phyloP scores from a whole-genome alignment of 1,140 invertebrate species.

The Caenorhabditis tropicalis region DNA sequence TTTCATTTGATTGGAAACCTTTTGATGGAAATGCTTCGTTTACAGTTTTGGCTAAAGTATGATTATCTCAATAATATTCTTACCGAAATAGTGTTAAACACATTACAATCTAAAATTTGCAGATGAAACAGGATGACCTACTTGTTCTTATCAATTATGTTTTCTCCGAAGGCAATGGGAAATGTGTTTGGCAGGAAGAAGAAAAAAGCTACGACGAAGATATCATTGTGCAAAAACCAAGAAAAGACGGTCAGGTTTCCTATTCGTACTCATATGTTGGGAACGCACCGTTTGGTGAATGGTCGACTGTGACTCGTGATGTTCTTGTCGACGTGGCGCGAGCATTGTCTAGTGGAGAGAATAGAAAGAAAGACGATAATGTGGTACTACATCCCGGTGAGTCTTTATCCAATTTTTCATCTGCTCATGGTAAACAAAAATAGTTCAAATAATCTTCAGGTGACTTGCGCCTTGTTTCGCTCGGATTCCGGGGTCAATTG shows the following conservation, averaged over 20 bases:
- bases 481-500: slow-evolving; percentile 81
- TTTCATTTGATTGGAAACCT: slow-evolving; percentile 59
- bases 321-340: slow-evolving; percentile 90
- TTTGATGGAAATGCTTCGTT: slow-evolving; percentile 50
- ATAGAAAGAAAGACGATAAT: slow-evolving; percentile 51
- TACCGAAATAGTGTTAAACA: too few species aligned
- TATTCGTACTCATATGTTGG: slow-evolving; percentile 26
- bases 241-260: not conserved
- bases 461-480: slow-evolving; percentile 78
- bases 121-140: slow-evolving; percentile 7
- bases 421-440: not conserved
- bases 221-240: slow-evolving; percentile 6
- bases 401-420: too few species aligned
- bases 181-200: slow-evolving; percentile 60
- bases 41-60: slow-evolving; percentile 53
- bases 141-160: slow-evolving; percentile 11
- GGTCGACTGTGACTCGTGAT: slow-evolving; percentile 87
- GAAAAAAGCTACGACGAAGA: slow-evolving; percentile 17
- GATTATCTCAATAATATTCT: not conserved
- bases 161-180: slow-evolving; percentile 24
- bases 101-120: not conserved
- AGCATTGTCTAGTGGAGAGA: slow-evolving; percentile 76
- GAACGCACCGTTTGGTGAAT: slow-evolving; percentile 67
- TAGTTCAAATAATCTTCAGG: slow-evolving; percentile 5
- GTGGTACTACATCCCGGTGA: slow-evolving; percentile 44